Evolutionary conservation across 1,140 invertebrate genomes (phyloP).

Genomic region (Euborellia annulipes): DNA sequence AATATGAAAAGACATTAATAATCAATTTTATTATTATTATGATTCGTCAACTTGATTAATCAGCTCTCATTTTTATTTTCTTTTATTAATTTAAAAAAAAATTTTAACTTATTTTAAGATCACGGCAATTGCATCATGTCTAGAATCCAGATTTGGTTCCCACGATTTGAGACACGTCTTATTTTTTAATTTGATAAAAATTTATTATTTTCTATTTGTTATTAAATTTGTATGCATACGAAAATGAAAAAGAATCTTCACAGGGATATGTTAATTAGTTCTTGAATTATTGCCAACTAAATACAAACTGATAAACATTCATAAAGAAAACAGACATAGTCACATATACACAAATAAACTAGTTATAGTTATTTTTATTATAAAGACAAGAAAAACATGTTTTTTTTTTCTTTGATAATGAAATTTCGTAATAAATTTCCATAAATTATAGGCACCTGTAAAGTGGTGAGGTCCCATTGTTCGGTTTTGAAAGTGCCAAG

Average conservation of each 20-base stretch:
- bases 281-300: too few species aligned
- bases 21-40: background rate
- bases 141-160: too few species aligned
- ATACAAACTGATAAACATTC: too few species aligned
- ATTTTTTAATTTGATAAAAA: too few species aligned
- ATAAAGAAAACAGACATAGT: too few species aligned
- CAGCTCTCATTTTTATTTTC: background rate
- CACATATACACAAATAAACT: too few species aligned
- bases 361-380: background rate
- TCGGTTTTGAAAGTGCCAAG: conserved; percentile 37
- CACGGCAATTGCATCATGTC: too few species aligned
- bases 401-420: background rate
- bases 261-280: too few species aligned
- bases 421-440: background rate
- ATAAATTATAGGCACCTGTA: conserved; percentile 45
- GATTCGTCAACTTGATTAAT: background rate
- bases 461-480: conserved; percentile 86
- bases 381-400: background rate
- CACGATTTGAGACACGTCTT: too few species aligned
- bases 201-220: too few species aligned
- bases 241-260: too few species aligned
- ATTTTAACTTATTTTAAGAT: background rate
- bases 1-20: background rate
- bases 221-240: too few species aligned
- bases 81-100: background rate